phyloP scores from a whole-genome alignment of 1,140 invertebrate genomes.

The Whitmania pigra region DNA sequence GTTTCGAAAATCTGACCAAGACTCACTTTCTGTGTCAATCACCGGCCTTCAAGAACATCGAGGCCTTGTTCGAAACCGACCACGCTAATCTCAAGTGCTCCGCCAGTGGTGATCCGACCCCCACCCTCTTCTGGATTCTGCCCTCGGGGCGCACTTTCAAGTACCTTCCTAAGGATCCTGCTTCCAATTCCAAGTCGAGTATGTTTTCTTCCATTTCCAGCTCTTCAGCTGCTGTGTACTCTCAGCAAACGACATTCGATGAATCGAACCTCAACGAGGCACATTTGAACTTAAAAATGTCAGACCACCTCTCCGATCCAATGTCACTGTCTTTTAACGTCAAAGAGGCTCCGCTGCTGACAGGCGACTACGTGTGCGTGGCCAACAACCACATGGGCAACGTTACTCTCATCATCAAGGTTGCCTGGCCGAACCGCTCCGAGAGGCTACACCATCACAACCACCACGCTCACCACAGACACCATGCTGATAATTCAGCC shows the following conservation, averaged over 20 bases:
- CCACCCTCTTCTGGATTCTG: slow-evolving; percentile 37
- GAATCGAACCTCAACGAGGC: not conserved
- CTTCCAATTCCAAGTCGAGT: too few relatives aligned
- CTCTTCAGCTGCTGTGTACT: too few relatives aligned
- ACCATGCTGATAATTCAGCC: not conserved
- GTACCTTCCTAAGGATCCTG: slow-evolving; percentile 18
- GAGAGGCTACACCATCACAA: not conserved
- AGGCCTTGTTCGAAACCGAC: slow-evolving; percentile 35
- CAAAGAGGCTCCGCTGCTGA: not conserved
- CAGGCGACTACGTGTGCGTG: slow-evolving; percentile 34
- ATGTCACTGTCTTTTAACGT: not conserved
- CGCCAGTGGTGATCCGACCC: slow-evolving; percentile 37
- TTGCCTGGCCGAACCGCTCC: slow-evolving; percentile 32
- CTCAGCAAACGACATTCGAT: not conserved
- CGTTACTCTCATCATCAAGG: slow-evolving; percentile 38
- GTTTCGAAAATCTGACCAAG: slow-evolving; percentile 31
- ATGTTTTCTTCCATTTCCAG: too few relatives aligned
- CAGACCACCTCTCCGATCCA: too few relatives aligned
- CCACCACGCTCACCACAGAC: slow-evolving; percentile 1
- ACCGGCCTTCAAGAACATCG: slow-evolving; percentile 39
- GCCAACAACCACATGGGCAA: slow-evolving; percentile 40
- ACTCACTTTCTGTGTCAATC: slow-evolving; percentile 38
- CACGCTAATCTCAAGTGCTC: slow-evolving; percentile 35
- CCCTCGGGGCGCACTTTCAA: slow-evolving; percentile 33
- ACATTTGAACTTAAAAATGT: not conserved